phyloP scores from a whole-genome alignment of 30 jellyfish, hydroid and myxozoan genomes.

The Clytia hemisphaerica region DNA sequence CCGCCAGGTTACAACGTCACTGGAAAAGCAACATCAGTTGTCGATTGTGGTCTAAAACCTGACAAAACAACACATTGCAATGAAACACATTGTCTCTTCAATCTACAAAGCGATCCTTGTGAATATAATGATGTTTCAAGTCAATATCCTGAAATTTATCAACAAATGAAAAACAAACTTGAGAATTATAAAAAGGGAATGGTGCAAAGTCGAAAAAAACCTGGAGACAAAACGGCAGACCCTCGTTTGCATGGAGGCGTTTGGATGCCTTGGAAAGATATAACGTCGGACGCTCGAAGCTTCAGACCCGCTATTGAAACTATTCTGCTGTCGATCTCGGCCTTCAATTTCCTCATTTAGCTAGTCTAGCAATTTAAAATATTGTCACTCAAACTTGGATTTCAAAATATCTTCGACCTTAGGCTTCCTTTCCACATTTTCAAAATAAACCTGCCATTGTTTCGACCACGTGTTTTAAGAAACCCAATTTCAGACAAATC shows the following conservation, averaged over 20 bases:
- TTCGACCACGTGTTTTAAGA: constrained; percentile 30
- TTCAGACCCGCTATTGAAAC: no score
- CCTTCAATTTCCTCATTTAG: no score
- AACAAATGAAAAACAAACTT: constrained; percentile 25
- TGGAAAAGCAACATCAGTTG: constrained; percentile 16
- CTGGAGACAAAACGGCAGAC: constrained; percentile 52
- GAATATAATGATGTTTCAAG: constrained; percentile 64
- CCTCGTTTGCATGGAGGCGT: constrained; percentile 82
- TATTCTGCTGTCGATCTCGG: no score
- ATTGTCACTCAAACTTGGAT: no score
- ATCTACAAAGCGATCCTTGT: constrained; percentile 67
- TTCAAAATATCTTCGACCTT: no score
- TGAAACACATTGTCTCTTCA: constrained; percentile 56
- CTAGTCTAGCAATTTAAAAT: no score
- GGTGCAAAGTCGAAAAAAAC: neutral
- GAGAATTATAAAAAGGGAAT: constrained; percentile 21
- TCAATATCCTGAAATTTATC: constrained; percentile 32
- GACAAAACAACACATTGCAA: constrained; percentile 41
- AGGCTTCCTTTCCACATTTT: no score
- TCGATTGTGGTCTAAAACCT: constrained; percentile 66
- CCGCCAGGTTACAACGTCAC: constrained; percentile 36
- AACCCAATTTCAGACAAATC: constrained; percentile 41
- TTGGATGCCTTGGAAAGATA: constrained; percentile 79
- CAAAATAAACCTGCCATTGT: constrained; percentile 51
- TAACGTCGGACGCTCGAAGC: no score